A percentile compares a stretch with the other conserved stretches of the same genome.
Evolutionary conservation across 2,797 vertebrate species (phyloP).

Genomic region (Oophaga sylvatica): DNA sequence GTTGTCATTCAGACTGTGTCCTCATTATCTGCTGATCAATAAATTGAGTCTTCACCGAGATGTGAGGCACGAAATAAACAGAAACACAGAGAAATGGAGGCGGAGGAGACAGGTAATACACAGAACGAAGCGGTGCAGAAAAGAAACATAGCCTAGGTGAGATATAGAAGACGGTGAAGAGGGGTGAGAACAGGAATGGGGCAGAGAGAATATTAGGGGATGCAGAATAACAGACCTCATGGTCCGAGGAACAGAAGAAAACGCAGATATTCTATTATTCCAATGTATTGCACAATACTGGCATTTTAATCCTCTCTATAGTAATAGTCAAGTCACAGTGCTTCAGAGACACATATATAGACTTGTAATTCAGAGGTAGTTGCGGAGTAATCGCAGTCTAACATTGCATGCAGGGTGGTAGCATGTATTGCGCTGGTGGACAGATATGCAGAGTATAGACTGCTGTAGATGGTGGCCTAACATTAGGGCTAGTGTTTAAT

Average conservation of each 20-base stretch:
- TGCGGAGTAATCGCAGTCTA: background rate
- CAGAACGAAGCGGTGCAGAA: constrained; percentile 3
- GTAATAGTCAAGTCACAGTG: background rate
- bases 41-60: constrained; percentile 62
- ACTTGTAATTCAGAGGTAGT: background rate
- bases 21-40: constrained; percentile 63
- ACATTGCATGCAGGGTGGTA: background rate
- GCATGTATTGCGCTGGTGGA: background rate
- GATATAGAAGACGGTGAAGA: background rate
- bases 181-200: background rate
- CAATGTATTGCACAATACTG: background rate
- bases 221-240: background rate
- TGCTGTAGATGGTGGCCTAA: background rate
- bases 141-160: constrained; percentile 18
- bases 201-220: background rate
- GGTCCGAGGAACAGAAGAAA: background rate
- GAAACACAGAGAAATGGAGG: constrained; percentile 50
- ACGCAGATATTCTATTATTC: background rate
- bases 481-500: background rate
- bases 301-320: background rate
- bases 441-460: constrained; percentile 4
- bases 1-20: constrained; percentile 63
- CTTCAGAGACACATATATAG: background rate
- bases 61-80: constrained; percentile 60
- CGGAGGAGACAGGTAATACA: constrained; percentile 47